Conservation (phyloP, 2,113 vertebrate genomes). For the Plectropomus leopardus region DNA sequence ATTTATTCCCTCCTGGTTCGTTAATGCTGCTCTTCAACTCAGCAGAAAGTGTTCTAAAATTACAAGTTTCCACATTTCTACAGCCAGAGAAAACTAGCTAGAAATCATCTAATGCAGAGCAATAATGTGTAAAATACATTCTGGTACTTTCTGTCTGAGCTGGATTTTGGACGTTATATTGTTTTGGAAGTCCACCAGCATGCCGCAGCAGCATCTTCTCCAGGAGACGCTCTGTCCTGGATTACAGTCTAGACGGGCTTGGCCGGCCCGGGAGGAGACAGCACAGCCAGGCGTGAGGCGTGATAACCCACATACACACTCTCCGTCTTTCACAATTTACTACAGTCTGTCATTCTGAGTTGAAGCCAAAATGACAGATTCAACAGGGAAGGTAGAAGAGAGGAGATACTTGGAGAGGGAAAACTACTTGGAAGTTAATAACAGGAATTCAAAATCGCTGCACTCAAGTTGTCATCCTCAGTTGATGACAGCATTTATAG, state of each 20-base stretch:
- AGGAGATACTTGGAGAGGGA: conserved; percentile 13
- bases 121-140: conserved; percentile 49
- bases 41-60: conserved; percentile 46
- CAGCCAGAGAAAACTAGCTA: conserved; percentile 14
- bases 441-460: conserved; percentile 36
- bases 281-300: conserved; percentile 17
- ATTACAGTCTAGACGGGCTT: conserved; percentile 60
- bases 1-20: conserved; percentile 44
- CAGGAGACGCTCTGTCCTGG: conserved; percentile 32
- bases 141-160: conserved; percentile 45
- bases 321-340: conserved; percentile 22
- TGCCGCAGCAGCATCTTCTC: conserved; percentile 14
- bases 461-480: conserved; percentile 27
- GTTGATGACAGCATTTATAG: conserved; percentile 9
- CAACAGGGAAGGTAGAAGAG: conserved; percentile 20
- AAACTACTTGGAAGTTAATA: conserved; percentile 48
- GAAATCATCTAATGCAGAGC: conserved; percentile 34
- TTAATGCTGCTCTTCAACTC: conserved; percentile 52
- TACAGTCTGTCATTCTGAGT: conserved; percentile 56
- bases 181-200: conserved; percentile 57
- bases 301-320: conserved; percentile 37
- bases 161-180: conserved; percentile 46
- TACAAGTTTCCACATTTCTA: conserved; percentile 22
- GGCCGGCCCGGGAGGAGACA: conserved; percentile 29
- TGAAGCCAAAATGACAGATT: conserved; percentile 58